A percentile compares a stretch with the other conserved stretches of the same genome.
phyloP scores from a whole-genome alignment of 2,797 vertebrate genomes.

The Acanthopagrus latus region DNA sequence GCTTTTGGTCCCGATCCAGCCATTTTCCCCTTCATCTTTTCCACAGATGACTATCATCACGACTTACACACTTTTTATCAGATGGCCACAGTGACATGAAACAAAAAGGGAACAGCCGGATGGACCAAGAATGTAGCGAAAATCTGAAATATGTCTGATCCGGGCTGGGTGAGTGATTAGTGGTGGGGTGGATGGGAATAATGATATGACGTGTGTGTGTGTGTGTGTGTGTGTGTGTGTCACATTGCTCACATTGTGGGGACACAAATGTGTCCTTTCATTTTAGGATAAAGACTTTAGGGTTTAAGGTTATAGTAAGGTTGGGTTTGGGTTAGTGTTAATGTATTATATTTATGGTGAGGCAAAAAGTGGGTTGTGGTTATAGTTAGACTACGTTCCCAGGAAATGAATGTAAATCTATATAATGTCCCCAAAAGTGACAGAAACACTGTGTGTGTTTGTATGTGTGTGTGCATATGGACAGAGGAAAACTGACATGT shows the following conservation, averaged over 20 bases:
- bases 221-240: conserved; percentile 54
- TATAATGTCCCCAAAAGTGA: not conserved
- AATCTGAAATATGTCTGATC: conserved; percentile 49
- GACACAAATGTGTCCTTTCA: not conserved
- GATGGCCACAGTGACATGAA: conserved; percentile 49
- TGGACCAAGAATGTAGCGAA: conserved; percentile 32
- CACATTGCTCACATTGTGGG: not conserved
- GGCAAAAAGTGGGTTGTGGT: not conserved
- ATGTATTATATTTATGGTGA: too few species aligned
- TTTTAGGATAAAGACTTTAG: not conserved
- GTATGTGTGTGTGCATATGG: conserved; percentile 18
- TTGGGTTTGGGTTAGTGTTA: not conserved
- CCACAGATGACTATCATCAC: conserved; percentile 47
- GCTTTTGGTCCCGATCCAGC: conserved; percentile 50
- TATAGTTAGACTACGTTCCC: not conserved
- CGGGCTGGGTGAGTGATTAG: conserved; percentile 42
- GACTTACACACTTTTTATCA: conserved; percentile 40
- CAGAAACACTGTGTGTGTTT: not conserved
- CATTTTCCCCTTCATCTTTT: conserved; percentile 52
- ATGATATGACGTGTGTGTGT: conserved; percentile 44
- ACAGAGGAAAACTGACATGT: conserved; percentile 34
- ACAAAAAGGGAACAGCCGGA: conserved; percentile 53
- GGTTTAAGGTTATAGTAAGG: not conserved
- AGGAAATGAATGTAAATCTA: not conserved
- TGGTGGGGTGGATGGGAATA: conserved; percentile 2